Conservation (phyloP, 2,113 vertebrate genomes). For the Harpagus bidentatus region DNA sequence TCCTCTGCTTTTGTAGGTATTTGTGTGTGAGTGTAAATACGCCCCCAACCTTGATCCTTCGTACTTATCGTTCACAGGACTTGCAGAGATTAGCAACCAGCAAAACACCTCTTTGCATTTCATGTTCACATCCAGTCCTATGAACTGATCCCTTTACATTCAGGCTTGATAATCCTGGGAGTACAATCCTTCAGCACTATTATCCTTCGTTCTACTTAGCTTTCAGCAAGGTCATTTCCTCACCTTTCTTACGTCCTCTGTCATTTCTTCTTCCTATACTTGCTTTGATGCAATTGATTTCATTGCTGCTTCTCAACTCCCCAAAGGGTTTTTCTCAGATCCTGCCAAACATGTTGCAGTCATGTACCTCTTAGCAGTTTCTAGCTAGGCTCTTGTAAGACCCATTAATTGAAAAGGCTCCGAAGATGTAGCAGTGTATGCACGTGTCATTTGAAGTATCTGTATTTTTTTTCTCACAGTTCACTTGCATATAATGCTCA, state of each 20-base stretch:
- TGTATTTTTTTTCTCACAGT: neutral
- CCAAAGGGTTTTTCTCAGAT: neutral
- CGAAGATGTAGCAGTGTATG: neutral
- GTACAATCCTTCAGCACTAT: neutral
- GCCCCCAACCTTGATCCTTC: neutral
- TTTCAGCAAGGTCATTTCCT: neutral
- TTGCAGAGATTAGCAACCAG: neutral
- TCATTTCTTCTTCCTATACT: neutral
- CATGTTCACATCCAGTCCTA: neutral
- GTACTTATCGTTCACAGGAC: accelerated
- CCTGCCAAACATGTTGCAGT: neutral
- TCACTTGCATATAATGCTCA: neutral
- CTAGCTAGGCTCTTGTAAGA: neutral
- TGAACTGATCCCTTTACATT: accelerated
- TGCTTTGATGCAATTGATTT: neutral
- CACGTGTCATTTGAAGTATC: neutral
- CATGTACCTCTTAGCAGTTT: neutral
- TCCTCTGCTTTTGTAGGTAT: neutral
- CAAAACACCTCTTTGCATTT: neutral
- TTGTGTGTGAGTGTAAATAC: neutral
- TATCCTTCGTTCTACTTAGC: neutral
- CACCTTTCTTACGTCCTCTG: neutral
- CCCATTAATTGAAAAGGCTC: neutral
- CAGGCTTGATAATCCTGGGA: neutral
- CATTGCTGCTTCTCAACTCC: neutral